Evolutionary conservation across 2,888 invertebrate species (phyloP), one percentile per base, ranked within the genome.

Genomic region (Drosophila peninsularis): DNA sequence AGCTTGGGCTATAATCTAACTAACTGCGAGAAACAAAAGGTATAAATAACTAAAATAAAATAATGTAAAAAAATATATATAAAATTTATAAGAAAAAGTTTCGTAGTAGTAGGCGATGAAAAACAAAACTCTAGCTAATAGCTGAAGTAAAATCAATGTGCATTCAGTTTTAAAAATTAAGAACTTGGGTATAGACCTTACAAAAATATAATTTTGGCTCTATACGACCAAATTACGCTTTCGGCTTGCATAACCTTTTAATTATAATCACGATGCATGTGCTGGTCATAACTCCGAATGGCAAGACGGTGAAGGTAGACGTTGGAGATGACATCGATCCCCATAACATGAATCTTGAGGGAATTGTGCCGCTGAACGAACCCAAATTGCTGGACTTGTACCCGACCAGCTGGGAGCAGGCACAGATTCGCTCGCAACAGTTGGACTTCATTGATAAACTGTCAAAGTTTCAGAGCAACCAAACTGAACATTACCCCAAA

Each of bases 211-310:
- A 17, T 78, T 58, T 74, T 78, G 62, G 74, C 61, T 11, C n/a
- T 70, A 0, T 66, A 64, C 44, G 60, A 71, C 14, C 52, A 75
- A 63, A 71, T 78, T 52, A 75, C 64, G 7, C 41, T 75, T 52
- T 71, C 64, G 36, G 79, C 66, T 41, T 78, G 68, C 27, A 34
- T 62, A 17, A 37, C 50, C 21, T 75, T 78, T 21, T 11, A 49
- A 17, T 6, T 56, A 49, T 4, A 32, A 41, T 7, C 14, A 71
- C 27, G 14, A 87, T 87, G 83, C 75, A 81, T 60, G 67, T 84
- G n/a, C 55, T 81, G 0, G 39, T 87, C 4, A 84, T 84, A 34
- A 87, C 79, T 5, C 81, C 81, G 6, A 62, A 55, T 24, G 88
- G 83, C 13, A 73, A 76, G 45, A 66, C 54, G 9, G 58, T 82